These are phyloP conservation scores for Zelleria hepariella DNA, from an alignment of 2,888 invertebrate species.

Conservation along the genomic window DNA sequence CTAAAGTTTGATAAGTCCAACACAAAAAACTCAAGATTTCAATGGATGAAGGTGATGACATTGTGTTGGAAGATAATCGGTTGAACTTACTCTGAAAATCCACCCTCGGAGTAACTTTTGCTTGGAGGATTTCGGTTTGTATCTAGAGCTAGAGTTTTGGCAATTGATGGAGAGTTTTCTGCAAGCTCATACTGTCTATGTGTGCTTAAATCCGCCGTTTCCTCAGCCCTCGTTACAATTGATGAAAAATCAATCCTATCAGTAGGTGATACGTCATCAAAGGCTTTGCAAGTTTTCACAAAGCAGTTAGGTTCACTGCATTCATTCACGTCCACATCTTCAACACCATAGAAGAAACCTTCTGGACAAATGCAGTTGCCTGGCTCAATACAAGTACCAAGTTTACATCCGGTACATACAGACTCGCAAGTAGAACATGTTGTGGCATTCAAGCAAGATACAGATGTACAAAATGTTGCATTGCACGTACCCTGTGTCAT, in stretches of 20 bases:
- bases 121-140: too few relatives aligned
- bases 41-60: too few relatives aligned
- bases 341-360: constrained; percentile 7
- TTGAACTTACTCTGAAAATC: too few relatives aligned
- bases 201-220: not conserved
- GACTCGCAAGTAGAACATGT: not conserved
- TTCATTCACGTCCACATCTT: too few relatives aligned
- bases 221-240: not conserved
- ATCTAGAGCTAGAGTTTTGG: too few relatives aligned
- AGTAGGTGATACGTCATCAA: not conserved
- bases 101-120: too few relatives aligned
- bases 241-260: not conserved
- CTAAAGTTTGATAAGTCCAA: too few relatives aligned
- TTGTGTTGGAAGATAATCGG: too few relatives aligned
- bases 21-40: too few relatives aligned
- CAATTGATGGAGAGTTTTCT: too few relatives aligned
- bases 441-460: not conserved
- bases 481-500: not conserved
- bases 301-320: constrained; percentile 17
- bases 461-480: not conserved
- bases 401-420: constrained; percentile 9
- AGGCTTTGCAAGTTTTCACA: not conserved
- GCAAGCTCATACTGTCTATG: not conserved
- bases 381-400: constrained; percentile 16
- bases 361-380: constrained; percentile 15